Evolutionary conservation across 2,113 vertebrate species (phyloP), one percentile per base, ranked within the genome.

Genomic region (Festucalex cinctus): DNA sequence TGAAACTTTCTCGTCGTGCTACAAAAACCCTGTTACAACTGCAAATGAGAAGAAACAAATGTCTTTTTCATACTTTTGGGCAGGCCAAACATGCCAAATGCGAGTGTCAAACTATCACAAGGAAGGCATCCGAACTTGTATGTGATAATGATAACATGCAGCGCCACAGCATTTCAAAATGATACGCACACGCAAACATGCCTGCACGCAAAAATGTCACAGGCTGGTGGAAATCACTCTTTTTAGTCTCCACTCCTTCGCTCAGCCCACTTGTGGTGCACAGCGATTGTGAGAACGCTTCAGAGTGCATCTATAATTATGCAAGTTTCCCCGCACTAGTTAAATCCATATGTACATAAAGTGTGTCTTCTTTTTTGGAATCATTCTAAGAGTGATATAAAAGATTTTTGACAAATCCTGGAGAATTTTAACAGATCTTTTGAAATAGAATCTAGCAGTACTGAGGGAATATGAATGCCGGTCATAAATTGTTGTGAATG

Each of bases 401-500:
- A 41, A 16, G 10, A 1, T 24, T 20, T 1, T 14, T 39, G 26
- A 9, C 17, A n/a, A 13, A 17, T 57, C 28, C 9, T 43, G 10
- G 28, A 32, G 28, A 32, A 32, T 32, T 32, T 32, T 2, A 2
- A 32, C 28, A 16, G 28, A 20, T 36, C 32, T 22, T 26, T 44
- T 37, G 35, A 12, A 43, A 43, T 9, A 9, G 48, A 22, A 70
- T 28, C 35, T 49, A 56, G 56, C 17, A n/a, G n/a, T n/a, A 58
- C 17, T 39, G 66, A 63, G 28, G 20, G 66, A 24, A 48, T 35
- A 16, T 32, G 63, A 73, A 69, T 74, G 65, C 66, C 35, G 68
- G 59, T 61, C 20, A 35, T 35, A 65, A 65, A 37, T 78, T 80
- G 54, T 67, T 73, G 48, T 86, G 78, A 88, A 85, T 75, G 63